Evolutionary conservation across 2,797 vertebrate genomes (phyloP), one percentile per base, ranked within the genome.

Genomic region (Arremon brunneinucha): DNA sequence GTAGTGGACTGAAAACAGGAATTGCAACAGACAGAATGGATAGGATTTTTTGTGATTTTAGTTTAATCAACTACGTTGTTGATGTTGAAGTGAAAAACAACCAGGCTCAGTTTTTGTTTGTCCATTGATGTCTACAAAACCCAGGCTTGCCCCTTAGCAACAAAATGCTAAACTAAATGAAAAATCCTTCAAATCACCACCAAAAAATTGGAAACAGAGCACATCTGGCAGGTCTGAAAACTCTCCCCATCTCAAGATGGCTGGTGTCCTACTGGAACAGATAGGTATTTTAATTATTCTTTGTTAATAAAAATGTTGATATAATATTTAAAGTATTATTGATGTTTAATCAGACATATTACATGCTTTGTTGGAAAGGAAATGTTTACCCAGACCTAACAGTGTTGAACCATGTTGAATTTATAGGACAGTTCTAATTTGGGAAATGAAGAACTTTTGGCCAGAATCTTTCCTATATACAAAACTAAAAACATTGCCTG

Each of bases 321-420:
- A 53, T 13, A 39, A 18, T 86, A 23, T 24, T 56, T 37, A 37
- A 62, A 39, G 4, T 60, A 32, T n/a, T 75, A 24, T 5, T 43
- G 9, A 23, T 78, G 11, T 76, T 89, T 78, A 69, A 50, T 57
- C 74, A 52, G 47, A 27, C 2, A 56, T 53, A 39, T 19, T 53
- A 13, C 12, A 21, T 46, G 44, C 10, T 83, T 78, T 78, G 3
- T 35, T 83, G 50, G 49, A 87, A 88, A 64, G 15, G 21, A 75
- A 83, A 32, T 1, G 1, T 49, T 41, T 59, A 52, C 35, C 2
- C 2, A 74, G 21, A 41, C 15, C 10, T 68, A 46, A 32, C 4
- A 0, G 0, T 6, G 3, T 55, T 62, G n/a, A 87, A 39, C 20
- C 6, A 68, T 8, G 3, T 14, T 8, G 23, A 47, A 70, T 44